Base-by-base conservation (phyloP, 2,797 vertebrate species). In the Cryptoprocta ferox region DNA sequence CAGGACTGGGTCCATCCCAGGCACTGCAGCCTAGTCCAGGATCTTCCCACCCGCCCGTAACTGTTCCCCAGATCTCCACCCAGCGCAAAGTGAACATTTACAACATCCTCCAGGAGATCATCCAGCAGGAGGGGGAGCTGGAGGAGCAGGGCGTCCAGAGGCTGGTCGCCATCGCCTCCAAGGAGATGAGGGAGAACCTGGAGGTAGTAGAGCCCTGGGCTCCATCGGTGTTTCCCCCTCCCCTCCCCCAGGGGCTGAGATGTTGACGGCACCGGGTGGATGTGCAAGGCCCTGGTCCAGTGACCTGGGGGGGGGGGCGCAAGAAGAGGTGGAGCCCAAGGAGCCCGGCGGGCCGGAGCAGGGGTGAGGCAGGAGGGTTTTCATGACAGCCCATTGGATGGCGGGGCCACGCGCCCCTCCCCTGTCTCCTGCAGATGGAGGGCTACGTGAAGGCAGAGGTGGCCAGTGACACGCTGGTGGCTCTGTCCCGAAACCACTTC, bases 401-500 rank as follows among this genome's bases (percentile, higher is more conserved):
- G 37, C 1, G 12, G 24, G 0, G 3, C 19, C 68, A 24, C 18
- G 21, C 0, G 1, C 32, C 76, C 56, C 10, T 39, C 26, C 45
- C 39, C 26, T 0, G 0, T 63, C 10, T 50, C 32, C 26, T 68
- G 39, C 65, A 98, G 97, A 12, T 4, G 16, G 97, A 98, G 26
- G 75, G 61, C 24, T 96, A 92, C 0, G 0, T 81, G 82, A 91
- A 37, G n/a, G 98, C 97, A 4, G 97, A 97, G 80, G 96, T 61
- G 39, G 97, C 97, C 92, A 98, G 97, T 26, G 94, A 98, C 79
- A 98, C 98, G 0, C 70, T 98, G 79, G 97, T 97, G 86, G 97
- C 98, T 86, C 83, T 98, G 88, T 98, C 97, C 82, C 82, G 79
- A 53, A 98, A 98, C 82, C 96, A 98, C 95, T 98, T 98, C 93